Conservation (phyloP, 2,113 vertebrate genomes). For the Tragelaphus imberbis region DNA sequence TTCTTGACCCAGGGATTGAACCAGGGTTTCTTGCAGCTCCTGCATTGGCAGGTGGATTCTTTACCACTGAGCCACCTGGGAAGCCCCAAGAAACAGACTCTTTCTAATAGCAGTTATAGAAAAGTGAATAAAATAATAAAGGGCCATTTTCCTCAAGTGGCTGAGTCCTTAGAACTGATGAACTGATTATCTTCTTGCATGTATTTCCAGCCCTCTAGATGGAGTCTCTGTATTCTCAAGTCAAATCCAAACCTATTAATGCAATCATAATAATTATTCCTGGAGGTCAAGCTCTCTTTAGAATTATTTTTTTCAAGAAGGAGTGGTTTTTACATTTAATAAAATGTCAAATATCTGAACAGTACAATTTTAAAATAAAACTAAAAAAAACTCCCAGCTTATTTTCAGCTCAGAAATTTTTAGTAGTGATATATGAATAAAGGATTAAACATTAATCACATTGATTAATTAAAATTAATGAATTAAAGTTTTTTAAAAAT, state of each 20-base stretch:
- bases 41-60: background rate
- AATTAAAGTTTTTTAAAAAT: background rate
- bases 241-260: background rate
- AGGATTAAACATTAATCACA: background rate
- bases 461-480: background rate
- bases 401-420: background rate
- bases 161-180: background rate
- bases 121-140: background rate
- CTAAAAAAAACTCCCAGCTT: background rate
- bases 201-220: background rate
- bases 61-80: background rate
- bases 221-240: background rate
- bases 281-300: background rate
- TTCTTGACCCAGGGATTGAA: no score
- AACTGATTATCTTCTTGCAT: background rate
- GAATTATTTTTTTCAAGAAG: constrained; percentile 4
- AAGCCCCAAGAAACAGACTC: background rate
- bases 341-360: constrained; percentile 5
- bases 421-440: background rate
- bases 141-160: background rate
- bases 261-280: background rate
- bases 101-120: background rate
- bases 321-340: background rate
- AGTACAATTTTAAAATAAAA: background rate
- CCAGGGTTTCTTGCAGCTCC: background rate